Evolutionary conservation across 2,797 vertebrate genomes (phyloP), one percentile per base, ranked within the genome.

Genomic region (Centropyge bicolor): DNA sequence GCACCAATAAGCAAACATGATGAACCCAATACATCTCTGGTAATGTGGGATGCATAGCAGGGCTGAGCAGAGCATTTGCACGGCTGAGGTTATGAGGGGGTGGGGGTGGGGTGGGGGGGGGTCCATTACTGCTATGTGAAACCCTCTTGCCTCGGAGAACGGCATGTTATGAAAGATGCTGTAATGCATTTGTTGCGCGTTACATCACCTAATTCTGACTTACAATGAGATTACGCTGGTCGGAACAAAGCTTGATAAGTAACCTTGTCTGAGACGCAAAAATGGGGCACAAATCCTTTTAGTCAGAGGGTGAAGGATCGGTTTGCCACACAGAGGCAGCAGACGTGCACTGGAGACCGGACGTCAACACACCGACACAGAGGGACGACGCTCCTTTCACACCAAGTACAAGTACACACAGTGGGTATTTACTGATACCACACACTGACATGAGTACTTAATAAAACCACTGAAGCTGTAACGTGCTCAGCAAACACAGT

Each of bases 181-280:
- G 89, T 91, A 87, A 91, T 90, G 88, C 86, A 86, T 92, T 90
- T 88, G 90, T 89, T 87, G 89, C 64, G 31, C 68, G 88, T 92
- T 93, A 92, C 91, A 91, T 92, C 90, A 92, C 90, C 90, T 88
- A 85, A 90, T 89, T 91, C 87, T 86, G 89, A 92, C 84, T 90
- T 84, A 85, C 83, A 91, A 93, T 90, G 86, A 90, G 91, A 93
- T 93, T 93, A 93, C 16, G 56, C 70, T 72, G 86, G 78, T 91
- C 74, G 75, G 86, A 88, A 92, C 90, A 91, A 86, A 91, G 92
- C 92, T 85, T 65, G 83, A 89, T 91, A 86, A 92, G 87, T 91
- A 92, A 91, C 92, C 89, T 87, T 80, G 91, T 91, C 90, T 92
- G 89, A 92, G 89, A 86, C 17, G 74, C 84, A 90, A 64, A 92